Evolutionary conservation across 2,888 invertebrate genomes (phyloP), one percentile per base, ranked within the genome.

Genomic region (Ptilodon capucinus): DNA sequence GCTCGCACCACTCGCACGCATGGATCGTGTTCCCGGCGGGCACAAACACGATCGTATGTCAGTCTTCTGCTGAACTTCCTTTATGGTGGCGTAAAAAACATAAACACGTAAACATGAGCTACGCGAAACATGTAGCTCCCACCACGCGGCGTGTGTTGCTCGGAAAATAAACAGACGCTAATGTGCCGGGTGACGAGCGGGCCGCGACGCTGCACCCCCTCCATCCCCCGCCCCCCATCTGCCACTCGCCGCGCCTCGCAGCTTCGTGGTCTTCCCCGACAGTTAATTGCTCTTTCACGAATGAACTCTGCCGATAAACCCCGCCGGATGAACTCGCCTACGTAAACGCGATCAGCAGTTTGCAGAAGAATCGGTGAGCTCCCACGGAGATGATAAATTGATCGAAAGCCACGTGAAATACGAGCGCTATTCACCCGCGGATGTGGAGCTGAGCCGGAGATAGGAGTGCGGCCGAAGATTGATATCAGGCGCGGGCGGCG

Each of bases 321-420:
- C 25, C 11, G 7, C 0, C 14, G n/a, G 32, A 40, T 32, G 32
- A 45, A 18, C 14, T 46, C 16, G 35, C 39, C 34, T 41, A 44
- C 44, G 30, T 41, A 16, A 19, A 48, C 19, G 30, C n/a, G 18
- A 41, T 19, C 34, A 16, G 19, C 9, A 14, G 13, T 38, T 40
- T 40, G 23, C 34, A 28, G 46, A 35, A 32, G 23, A 21, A 38
- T 30, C 40, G 39, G 25, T 32, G 42, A 40, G 46, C 45, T 44
- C 53, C 60, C 54, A 53, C 51, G 40, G 59, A 44, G 63, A 57
- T 59, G 63, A 71, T 56, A 55, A 58, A 68, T 68, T 51, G 60
- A 48, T 57, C 50, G 57, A 46, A 48, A 50, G 43, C 45, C 44
- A 39, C 32, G 47, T 54, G 36, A 41, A 16, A 41, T 36, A 19